A percentile compares a stretch with the other conserved stretches of the same genome.
Conservation (phyloP, 2,888 invertebrate species). For the Drosophila eohydei region DNA sequence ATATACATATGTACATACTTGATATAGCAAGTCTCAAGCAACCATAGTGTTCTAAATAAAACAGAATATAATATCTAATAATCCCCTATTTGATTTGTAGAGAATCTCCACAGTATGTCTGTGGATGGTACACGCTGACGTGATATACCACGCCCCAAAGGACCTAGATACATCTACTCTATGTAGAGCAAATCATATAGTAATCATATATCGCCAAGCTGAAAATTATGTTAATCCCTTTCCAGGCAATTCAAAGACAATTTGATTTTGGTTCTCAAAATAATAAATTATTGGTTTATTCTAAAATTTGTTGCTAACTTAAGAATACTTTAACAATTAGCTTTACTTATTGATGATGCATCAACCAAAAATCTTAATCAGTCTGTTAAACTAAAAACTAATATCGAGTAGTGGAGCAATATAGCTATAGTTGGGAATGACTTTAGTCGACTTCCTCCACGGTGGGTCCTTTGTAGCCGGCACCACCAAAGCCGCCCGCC, state of each 20-base stretch:
- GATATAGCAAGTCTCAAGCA: too few species aligned
- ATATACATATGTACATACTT: too few species aligned
- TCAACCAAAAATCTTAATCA: slow-evolving; percentile 19
- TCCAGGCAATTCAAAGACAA: slow-evolving; percentile 3
- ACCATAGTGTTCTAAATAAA: too few species aligned
- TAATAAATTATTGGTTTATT: slow-evolving; percentile 36
- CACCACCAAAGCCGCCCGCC: slow-evolving; percentile 88
- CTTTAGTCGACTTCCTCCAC: slow-evolving; percentile 82
- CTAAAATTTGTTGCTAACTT: slow-evolving; percentile 33
- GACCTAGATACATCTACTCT: too few species aligned
- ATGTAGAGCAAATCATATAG: too few species aligned
- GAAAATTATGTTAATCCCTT: neutral
- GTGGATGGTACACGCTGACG: too few species aligned
- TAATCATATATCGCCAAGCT: too few species aligned
- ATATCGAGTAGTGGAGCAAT: slow-evolving; percentile 4
- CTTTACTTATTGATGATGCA: slow-evolving; percentile 44
- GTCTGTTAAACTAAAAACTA: slow-evolving; percentile 20
- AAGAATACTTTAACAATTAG: slow-evolving; percentile 27
- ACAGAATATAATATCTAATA: too few species aligned
- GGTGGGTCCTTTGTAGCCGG: slow-evolving; percentile 84
- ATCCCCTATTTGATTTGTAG: too few species aligned
- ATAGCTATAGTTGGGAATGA: slow-evolving; percentile 2
- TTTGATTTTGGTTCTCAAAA: slow-evolving; percentile 85
- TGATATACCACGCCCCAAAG: too few species aligned
- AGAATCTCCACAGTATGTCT: too few species aligned